These are phyloP conservation scores for Patella caerulea DNA, from an alignment of 2,888 invertebrate genomes.

Conservation along the genomic window DNA sequence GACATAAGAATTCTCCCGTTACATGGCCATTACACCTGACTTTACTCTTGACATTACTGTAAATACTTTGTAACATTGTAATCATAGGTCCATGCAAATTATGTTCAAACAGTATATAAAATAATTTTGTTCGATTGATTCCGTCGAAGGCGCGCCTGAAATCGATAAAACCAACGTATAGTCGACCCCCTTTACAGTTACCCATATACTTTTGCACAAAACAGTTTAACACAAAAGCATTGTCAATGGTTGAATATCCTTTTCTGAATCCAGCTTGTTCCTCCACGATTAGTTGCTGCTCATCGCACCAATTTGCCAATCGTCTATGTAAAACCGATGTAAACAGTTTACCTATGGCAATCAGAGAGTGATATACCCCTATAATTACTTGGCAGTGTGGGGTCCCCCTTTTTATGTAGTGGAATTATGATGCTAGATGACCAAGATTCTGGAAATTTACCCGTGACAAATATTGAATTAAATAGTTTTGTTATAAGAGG, in stretches of 20 bases:
- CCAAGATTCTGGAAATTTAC: not conserved
- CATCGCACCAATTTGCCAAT: conserved; percentile 16
- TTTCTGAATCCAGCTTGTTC: conserved; percentile 6
- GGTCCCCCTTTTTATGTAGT: conserved; percentile 3
- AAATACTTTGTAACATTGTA: not conserved
- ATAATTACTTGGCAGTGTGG: not conserved
- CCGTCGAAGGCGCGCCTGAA: too few relatives aligned
- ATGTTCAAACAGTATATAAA: not conserved
- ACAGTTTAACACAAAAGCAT: too few relatives aligned
- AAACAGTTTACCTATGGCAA: not conserved
- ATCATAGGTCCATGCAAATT: not conserved
- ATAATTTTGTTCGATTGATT: not conserved
- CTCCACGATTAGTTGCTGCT: conserved; percentile 5
- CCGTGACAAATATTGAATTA: not conserved
- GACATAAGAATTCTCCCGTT: not conserved
- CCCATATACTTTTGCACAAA: too few relatives aligned
- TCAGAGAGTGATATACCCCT: conserved; percentile 7
- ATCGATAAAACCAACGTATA: too few relatives aligned
- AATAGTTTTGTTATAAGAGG: not conserved
- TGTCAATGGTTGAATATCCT: conserved; percentile 7
- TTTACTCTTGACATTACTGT: not conserved
- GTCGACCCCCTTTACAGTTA: too few relatives aligned
- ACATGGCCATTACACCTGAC: not conserved
- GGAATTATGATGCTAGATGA: not conserved
- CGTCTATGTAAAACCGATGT: not conserved